phyloP scores from a whole-genome alignment of 2,113 vertebrate genomes.

The Eulemur rufifrons region DNA sequence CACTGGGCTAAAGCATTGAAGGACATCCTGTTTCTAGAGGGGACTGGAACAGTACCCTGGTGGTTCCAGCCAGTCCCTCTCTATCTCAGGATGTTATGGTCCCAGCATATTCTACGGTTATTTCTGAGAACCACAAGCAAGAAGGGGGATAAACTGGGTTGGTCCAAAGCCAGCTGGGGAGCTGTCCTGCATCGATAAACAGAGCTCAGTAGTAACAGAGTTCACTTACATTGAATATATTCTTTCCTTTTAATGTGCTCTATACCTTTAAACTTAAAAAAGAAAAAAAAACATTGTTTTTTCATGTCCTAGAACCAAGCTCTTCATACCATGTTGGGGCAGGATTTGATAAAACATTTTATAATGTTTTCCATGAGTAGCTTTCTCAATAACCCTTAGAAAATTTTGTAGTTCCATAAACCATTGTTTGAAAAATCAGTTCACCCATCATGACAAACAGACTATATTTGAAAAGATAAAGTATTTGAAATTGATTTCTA shows the following conservation, averaged over 20 bases:
- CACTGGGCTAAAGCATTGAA: not conserved
- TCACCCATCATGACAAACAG: not conserved
- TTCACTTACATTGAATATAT: not conserved
- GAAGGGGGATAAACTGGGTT: too few species aligned
- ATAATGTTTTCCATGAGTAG: not conserved
- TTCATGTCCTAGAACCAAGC: not conserved
- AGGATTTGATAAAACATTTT: constrained; percentile 14
- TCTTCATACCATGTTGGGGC: not conserved
- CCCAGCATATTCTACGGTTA: not conserved
- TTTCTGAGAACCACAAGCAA: not conserved
- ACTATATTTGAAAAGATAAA: constrained; percentile 11
- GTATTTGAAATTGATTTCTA: constrained; percentile 20
- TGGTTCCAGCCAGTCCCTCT: not conserved
- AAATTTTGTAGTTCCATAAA: constrained; percentile 1
- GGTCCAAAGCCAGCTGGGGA: not conserved
- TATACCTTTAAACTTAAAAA: not conserved
- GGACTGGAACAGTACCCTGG: not conserved
- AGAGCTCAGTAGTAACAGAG: not conserved
- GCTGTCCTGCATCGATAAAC: not conserved
- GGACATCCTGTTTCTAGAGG: not conserved
- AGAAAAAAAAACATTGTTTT: not conserved
- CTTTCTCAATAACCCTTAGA: not conserved
- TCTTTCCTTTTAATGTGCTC: not conserved
- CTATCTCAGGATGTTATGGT: not conserved
- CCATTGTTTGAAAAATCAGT: not conserved